Evolutionary conservation across 2,888 invertebrate genomes (phyloP).

Genomic region (Macaria liturata): DNA sequence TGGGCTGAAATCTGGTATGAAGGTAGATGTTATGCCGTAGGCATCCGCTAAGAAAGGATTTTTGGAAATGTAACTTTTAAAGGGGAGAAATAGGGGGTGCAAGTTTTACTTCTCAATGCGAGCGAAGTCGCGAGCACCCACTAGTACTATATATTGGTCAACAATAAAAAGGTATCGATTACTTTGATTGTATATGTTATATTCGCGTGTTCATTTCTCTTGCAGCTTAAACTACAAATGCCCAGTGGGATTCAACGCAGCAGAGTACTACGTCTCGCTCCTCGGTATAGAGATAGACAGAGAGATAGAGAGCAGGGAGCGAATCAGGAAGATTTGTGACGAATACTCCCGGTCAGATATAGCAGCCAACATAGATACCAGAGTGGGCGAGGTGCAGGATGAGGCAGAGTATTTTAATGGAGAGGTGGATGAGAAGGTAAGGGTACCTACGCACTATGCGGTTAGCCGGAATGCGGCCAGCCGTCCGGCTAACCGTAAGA

Average conservation of each 20-base stretch:
- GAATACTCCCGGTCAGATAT: conserved; percentile 79
- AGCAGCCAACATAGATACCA: conserved; percentile 60
- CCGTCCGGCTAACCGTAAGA: too few species aligned
- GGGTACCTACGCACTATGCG: too few species aligned
- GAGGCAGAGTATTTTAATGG: conserved; percentile 73
- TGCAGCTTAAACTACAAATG: conserved; percentile 85
- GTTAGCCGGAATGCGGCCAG: too few species aligned
- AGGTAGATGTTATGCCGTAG: too few species aligned
- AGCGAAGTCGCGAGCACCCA: too few species aligned
- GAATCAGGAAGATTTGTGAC: conserved; percentile 80
- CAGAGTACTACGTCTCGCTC: conserved; percentile 91
- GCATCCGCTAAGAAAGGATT: too few species aligned
- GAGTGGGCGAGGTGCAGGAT: conserved; percentile 67
- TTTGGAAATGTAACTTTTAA: too few species aligned
- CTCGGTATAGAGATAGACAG: conserved; percentile 73
- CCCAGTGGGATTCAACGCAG: conserved; percentile 91
- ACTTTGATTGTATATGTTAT: neutral
- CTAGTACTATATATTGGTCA: too few species aligned
- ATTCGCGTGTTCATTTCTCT: neutral
- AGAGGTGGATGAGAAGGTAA: conserved; percentile 57
- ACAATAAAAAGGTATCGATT: neutral
- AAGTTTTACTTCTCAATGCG: too few species aligned
- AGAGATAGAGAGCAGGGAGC: conserved; percentile 66
- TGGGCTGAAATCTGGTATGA: too few species aligned
- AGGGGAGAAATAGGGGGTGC: too few species aligned